Evolutionary conservation across 1,140 invertebrate genomes (phyloP).

Genomic region (Atopsyche davidsoni): DNA sequence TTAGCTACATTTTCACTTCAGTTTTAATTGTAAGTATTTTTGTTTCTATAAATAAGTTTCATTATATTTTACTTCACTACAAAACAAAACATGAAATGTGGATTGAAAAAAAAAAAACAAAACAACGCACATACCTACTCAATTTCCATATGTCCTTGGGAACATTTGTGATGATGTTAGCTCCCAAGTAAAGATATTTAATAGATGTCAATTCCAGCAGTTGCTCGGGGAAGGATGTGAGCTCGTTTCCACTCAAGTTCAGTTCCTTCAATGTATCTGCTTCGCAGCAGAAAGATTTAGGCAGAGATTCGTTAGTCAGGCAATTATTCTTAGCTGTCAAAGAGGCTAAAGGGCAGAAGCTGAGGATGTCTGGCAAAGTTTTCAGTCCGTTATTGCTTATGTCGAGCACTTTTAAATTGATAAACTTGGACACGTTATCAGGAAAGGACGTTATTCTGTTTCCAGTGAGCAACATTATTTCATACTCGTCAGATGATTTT

Average conservation of each 20-base stretch:
- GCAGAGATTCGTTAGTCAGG: constrained; percentile 72
- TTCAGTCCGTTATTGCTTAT: constrained; percentile 82
- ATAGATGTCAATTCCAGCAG: constrained; percentile 71
- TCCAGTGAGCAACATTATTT: constrained; percentile 65
- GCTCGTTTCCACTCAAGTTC: constrained; percentile 86
- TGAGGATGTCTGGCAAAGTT: constrained; percentile 67
- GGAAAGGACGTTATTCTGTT: constrained; percentile 57
- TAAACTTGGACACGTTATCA: constrained; percentile 54
- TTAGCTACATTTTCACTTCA: no score
- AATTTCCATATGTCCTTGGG: constrained; percentile 77
- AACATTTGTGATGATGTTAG: constrained; percentile 76
- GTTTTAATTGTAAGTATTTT: no score
- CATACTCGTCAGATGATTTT: constrained; percentile 39
- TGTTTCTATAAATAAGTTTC: no score
- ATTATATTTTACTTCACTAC: no score
- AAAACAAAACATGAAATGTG: background rate
- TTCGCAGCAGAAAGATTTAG: constrained; percentile 69
- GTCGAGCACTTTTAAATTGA: constrained; percentile 69
- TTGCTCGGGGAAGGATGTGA: constrained; percentile 80
- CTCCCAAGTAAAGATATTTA: constrained; percentile 83
- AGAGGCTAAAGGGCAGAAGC: constrained; percentile 64
- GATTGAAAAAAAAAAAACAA: background rate
- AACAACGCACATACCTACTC: constrained; percentile 52
- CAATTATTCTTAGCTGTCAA: constrained; percentile 85
- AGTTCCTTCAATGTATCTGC: constrained; percentile 64